Evolutionary conservation across 1,140 invertebrate species (phyloP), one percentile per base, ranked within the genome.

Genomic region (Danaus melanippus): DNA sequence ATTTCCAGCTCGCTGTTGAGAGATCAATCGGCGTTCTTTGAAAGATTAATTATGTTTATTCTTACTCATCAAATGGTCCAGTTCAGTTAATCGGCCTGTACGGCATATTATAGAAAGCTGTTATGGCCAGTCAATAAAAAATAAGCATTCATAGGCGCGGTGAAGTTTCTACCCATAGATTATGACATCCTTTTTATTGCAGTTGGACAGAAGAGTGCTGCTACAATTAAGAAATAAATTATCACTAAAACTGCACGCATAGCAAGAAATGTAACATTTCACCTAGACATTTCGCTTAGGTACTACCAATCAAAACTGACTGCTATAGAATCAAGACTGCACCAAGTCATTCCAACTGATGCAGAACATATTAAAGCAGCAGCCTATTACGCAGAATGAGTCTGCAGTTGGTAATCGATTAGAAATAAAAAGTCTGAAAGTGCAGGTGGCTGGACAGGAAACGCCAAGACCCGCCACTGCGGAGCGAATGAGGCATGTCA

Each of bases 11-110:
- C 76, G 75, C 76, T 65, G 65, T 53, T 53, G 53, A 59, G 58
- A 72, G 69, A 76, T 72, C 69, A 69, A 76, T 76, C 80, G 78
- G 73, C 69, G 55, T 53, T 67, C 69, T 81, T 81, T 77, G 69
- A 77, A 72, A 77, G 72, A 70, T 78, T 81, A 81, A 82, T 82
- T 80, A 80, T 82, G 73, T 82, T 82, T 79, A 77, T 81, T 66
- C 60, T 66, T 59, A 73, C 60, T 69, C 77, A 81, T 84, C 80
- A 79, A 75, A 56, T 72, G 59, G 67, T 76, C 73, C 70, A 79
- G 73, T 77, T 76, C 60, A 49, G 64, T 74, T 76, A 79, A 79
- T 78, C 69, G 70, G 71, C 68, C 66, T 32, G 21, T 39, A 50
- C 44, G 21, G 44, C 48, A 12, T 32, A 32, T 47, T 46, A 60